phyloP scores from a whole-genome alignment of 1,140 invertebrate genomes.

The Mylabris phalerata region DNA sequence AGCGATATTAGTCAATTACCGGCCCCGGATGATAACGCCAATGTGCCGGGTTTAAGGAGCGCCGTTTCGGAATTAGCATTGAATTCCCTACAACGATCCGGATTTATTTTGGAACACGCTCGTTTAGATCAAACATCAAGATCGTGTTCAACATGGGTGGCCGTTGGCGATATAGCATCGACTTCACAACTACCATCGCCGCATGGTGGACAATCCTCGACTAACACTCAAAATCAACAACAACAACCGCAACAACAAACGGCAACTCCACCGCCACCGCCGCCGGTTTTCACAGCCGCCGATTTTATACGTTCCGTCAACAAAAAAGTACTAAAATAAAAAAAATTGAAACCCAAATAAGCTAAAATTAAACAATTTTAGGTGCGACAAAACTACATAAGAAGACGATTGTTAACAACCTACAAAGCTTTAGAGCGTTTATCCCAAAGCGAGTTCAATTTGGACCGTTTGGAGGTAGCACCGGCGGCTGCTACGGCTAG shows the following conservation, averaged over 20 bases:
- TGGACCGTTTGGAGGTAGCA: conserved; percentile 63
- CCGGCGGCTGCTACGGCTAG: conserved; percentile 44
- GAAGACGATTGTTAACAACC: conserved; percentile 66
- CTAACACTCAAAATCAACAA: conserved; percentile 39
- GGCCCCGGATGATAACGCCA: conserved; percentile 41
- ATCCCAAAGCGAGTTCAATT: conserved; percentile 74
- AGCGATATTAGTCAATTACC: conserved; percentile 61
- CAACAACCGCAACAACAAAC: conserved; percentile 43
- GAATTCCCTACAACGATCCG: conserved; percentile 52
- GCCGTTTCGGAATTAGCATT: conserved; percentile 62
- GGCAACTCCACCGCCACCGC: conserved; percentile 45
- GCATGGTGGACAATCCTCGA: conserved; percentile 54
- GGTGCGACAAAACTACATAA: conserved; percentile 68
- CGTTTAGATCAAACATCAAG: conserved; percentile 64
- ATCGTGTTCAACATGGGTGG: conserved; percentile 82
- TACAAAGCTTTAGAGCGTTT: conserved; percentile 74
- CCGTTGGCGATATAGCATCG: conserved; percentile 64
- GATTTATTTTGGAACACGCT: conserved; percentile 49
- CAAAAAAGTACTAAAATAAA: conserved; percentile 58
- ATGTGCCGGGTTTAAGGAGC: conserved; percentile 41
- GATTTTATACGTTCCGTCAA: conserved; percentile 73
- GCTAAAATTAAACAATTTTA: conserved; percentile 32
- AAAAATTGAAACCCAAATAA: not conserved
- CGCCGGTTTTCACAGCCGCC: conserved; percentile 57
- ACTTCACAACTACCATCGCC: conserved; percentile 67